Conservation (phyloP, 2,888 invertebrate genomes). For the Synanthedon tipuliformis region DNA sequence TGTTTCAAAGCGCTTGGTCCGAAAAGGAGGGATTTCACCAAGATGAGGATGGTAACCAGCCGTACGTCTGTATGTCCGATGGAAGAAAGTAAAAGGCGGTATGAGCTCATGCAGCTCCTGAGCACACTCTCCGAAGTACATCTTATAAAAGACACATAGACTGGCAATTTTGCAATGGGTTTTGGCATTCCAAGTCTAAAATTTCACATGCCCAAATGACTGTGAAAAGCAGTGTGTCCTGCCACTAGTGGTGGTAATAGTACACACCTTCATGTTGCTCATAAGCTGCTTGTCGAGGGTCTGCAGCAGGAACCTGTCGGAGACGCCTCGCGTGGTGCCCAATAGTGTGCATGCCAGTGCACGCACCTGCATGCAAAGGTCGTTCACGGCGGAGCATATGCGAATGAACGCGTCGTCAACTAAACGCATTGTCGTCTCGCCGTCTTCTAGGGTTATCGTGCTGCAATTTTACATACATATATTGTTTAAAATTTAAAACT, state of each 20-base stretch:
- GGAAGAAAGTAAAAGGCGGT: too few relatives aligned
- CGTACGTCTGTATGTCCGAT: too few relatives aligned
- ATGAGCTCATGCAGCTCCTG: too few relatives aligned
- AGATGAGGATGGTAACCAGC: too few relatives aligned
- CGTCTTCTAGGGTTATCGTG: conserved; percentile 76
- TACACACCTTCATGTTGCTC: conserved; percentile 89
- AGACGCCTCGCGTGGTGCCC: conserved; percentile 88
- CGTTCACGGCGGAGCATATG: conserved; percentile 93
- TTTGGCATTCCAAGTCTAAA: too few relatives aligned
- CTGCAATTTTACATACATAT: conserved; percentile 35
- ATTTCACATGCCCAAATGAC: too few relatives aligned
- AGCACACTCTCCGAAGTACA: too few relatives aligned
- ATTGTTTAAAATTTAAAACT: not conserved
- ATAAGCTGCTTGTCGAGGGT: conserved; percentile 98
- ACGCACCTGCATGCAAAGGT: conserved; percentile 89
- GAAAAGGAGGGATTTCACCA: too few relatives aligned
- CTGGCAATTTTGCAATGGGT: too few relatives aligned
- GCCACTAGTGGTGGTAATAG: too few relatives aligned
- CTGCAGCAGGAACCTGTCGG: conserved; percentile 90
- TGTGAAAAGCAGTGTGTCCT: not conserved
- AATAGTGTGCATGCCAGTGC: conserved; percentile 86
- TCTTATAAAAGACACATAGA: too few relatives aligned
- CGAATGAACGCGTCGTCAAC: conserved; percentile 97
- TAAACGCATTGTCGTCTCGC: conserved; percentile 86
- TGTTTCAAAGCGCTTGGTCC: too few relatives aligned